Conservation (phyloP, 2,113 vertebrate species). For the Eulacestoma nigropectus region DNA sequence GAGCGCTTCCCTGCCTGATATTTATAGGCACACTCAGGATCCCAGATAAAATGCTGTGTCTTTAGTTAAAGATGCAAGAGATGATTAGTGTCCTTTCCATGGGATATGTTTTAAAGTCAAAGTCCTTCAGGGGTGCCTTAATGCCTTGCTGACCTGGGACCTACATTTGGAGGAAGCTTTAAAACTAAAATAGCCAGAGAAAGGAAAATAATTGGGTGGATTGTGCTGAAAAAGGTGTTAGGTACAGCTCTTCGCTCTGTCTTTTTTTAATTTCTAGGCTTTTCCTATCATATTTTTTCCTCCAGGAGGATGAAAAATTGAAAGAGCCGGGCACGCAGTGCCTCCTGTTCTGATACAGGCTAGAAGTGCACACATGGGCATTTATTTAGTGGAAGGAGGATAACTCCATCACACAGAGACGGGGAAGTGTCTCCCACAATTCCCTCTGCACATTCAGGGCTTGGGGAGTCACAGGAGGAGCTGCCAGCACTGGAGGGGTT, state of each 20-base stretch:
- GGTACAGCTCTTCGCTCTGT: not conserved
- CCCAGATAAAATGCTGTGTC: not conserved
- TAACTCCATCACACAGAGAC: not conserved
- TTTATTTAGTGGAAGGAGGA: constrained; percentile 32
- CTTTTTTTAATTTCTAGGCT: constrained; percentile 44
- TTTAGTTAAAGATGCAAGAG: not conserved
- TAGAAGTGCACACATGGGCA: not conserved
- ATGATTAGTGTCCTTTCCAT: not conserved
- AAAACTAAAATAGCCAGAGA: not conserved
- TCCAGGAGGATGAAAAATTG: constrained; percentile 39
- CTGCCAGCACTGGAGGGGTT: not conserved
- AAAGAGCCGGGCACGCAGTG: not conserved
- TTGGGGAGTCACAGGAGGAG: not conserved
- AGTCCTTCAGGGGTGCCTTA: not conserved
- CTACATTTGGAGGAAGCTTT: not conserved
- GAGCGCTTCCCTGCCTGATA: not conserved
- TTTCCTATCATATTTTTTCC: constrained; percentile 15
- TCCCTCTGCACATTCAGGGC: not conserved
- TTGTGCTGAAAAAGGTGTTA: constrained; percentile 14
- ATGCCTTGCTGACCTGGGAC: not conserved
- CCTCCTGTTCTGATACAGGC: not conserved
- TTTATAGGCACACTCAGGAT: constrained; percentile 30
- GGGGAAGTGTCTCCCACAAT: not conserved
- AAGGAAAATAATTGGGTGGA: constrained; percentile 20
- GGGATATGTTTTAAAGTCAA: not conserved